These are phyloP conservation scores for Oxyteleia sp. DNA, from an alignment of 2,888 invertebrate genomes.

Conservation along the genomic window DNA sequence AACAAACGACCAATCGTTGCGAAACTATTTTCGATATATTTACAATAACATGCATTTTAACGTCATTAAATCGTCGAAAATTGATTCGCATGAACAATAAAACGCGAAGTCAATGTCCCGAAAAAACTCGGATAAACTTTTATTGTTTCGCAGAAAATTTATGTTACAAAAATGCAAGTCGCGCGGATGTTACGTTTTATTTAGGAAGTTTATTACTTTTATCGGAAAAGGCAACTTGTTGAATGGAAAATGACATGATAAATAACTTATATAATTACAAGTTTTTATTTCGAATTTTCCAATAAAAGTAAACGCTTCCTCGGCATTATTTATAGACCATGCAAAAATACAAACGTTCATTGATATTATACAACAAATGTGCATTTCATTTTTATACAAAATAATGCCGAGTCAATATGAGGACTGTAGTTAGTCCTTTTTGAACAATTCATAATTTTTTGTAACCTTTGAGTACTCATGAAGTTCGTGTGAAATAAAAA, in stretches of 20 bases:
- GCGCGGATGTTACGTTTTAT: constrained; percentile 39
- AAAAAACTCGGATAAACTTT: constrained; percentile 38
- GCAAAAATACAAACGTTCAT: not conserved
- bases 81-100: constrained; percentile 21
- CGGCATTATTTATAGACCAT: constrained; percentile 28
- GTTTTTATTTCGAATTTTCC: constrained; percentile 39
- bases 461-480: no score
- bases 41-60: constrained; percentile 1
- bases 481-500: no score
- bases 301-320: constrained; percentile 34
- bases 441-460: no score
- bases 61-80: constrained; percentile 27
- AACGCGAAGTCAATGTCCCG: constrained; percentile 8
- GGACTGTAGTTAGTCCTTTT: no score
- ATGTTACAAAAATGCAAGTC: constrained; percentile 25
- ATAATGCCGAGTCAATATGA: no score
- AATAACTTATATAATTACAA: constrained; percentile 50
- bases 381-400: not conserved
- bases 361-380: not conserved
- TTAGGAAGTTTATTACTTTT: constrained; percentile 50
- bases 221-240: constrained; percentile 58
- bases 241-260: constrained; percentile 57
- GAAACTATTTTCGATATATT: constrained; percentile 22
- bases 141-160: constrained; percentile 37
- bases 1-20: constrained; percentile 8